These are phyloP conservation scores for Apodemus sylvaticus DNA, from an alignment of 2,113 vertebrate species.

Conservation along the genomic window DNA sequence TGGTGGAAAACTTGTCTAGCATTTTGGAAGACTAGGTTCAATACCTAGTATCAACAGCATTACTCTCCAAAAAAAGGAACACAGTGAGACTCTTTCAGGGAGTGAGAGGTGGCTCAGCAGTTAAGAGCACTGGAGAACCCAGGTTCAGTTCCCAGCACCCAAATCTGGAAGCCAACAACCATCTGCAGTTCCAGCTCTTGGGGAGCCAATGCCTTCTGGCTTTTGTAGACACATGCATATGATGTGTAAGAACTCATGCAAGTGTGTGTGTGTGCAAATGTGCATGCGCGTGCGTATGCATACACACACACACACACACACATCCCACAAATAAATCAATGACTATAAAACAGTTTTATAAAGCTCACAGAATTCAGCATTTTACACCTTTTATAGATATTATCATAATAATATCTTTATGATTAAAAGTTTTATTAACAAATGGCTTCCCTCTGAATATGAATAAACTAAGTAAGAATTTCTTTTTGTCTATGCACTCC, in stretches of 20 bases:
- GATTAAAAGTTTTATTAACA: not conserved
- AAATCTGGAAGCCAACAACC: not conserved
- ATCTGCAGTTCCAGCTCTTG: not conserved
- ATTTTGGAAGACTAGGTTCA: not conserved
- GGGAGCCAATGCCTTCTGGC: not conserved
- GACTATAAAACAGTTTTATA: not conserved
- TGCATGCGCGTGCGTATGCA: rapidly evolving
- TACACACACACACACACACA: not conserved
- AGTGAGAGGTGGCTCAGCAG: not conserved
- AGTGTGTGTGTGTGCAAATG: no score
- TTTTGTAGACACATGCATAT: not conserved
- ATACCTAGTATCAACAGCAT: not conserved
- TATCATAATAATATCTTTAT: not conserved
- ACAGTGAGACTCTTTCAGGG: not conserved
- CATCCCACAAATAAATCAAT: not conserved
- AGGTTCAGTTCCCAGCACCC: not conserved
- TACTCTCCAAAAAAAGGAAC: no score
- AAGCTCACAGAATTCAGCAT: not conserved
- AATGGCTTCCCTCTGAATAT: not conserved
- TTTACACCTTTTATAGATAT: not conserved
- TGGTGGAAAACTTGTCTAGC: not conserved
- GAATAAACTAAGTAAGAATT: conserved; percentile 16
- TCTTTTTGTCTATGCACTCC: not conserved
- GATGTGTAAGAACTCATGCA: not conserved
- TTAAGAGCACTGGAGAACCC: not conserved